These are phyloP conservation scores for Acropora yongei DNA, from an alignment of 64 coral and sea anemone genomes.

Conservation along the genomic window DNA sequence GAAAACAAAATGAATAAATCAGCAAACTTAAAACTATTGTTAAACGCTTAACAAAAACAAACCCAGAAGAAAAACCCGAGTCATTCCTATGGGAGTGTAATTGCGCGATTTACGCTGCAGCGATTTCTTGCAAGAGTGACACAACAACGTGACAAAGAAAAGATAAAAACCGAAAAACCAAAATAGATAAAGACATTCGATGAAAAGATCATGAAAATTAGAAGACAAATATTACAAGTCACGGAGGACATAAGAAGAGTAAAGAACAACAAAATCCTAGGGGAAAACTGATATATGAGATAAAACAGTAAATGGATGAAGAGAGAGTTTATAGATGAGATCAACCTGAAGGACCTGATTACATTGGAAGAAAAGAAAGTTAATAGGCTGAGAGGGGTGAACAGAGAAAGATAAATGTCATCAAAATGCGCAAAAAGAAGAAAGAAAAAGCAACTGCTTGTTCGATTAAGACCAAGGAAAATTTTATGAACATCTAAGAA, in stretches of 20 bases:
- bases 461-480: slow-evolving; percentile 41
- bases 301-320: slow-evolving; percentile 22
- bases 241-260: not conserved
- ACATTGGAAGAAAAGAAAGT: slow-evolving; percentile 30
- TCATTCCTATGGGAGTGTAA: slow-evolving; percentile 22
- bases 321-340: slow-evolving; percentile 1
- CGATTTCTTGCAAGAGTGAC: not conserved
- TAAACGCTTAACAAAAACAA: not conserved
- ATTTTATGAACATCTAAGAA: slow-evolving; percentile 13
- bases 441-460: not conserved
- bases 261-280: not conserved
- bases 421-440: not conserved
- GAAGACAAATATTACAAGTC: not conserved
- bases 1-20: not conserved
- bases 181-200: slow-evolving; percentile 1
- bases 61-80: not conserved
- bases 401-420: not conserved
- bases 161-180: not conserved
- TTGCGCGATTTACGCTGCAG: slow-evolving; percentile 26
- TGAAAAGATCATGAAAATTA: slow-evolving; percentile 6
- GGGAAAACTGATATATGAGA: not conserved
- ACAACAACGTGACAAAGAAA: slow-evolving; percentile 16
- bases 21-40: not conserved
- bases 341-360: not conserved
- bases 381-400: not conserved